phyloP scores from a whole-genome alignment of 2,113 vertebrate genomes.

The Cichladusa arquata region DNA sequence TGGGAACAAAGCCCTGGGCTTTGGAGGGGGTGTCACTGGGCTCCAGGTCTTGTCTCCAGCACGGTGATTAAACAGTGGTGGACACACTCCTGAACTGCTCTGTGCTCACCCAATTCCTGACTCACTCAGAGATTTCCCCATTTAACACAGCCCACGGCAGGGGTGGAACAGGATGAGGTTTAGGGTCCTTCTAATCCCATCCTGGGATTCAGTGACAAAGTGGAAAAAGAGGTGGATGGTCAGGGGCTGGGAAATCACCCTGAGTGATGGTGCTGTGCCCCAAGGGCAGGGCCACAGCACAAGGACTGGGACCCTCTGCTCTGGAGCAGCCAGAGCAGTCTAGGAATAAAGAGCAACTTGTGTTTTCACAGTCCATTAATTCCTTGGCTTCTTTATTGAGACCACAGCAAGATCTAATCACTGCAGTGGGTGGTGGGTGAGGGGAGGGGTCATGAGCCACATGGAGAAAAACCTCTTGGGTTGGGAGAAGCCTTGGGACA shows the following conservation, averaged over 20 bases:
- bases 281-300: neutral
- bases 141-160: neutral
- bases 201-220: neutral
- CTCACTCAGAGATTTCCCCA: neutral
- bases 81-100: neutral
- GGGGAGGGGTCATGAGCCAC: neutral
- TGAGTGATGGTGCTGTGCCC: neutral
- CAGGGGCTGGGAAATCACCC: neutral
- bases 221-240: neutral
- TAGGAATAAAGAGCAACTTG: neutral
- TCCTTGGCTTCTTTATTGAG: neutral
- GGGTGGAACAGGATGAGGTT: neutral
- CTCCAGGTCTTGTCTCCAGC: neutral
- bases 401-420: neutral
- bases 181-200: neutral
- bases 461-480: fast-evolving
- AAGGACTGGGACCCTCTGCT: neutral
- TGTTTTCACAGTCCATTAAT: neutral
- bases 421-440: neutral
- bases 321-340: neutral
- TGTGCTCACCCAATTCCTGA: neutral
- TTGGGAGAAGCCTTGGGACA: neutral
- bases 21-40: neutral
- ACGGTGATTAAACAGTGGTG: fast-evolving
- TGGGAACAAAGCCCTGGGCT: neutral